Evolutionary conservation across 1,140 invertebrate genomes (phyloP).

Genomic region (Procambarus virginalis): DNA sequence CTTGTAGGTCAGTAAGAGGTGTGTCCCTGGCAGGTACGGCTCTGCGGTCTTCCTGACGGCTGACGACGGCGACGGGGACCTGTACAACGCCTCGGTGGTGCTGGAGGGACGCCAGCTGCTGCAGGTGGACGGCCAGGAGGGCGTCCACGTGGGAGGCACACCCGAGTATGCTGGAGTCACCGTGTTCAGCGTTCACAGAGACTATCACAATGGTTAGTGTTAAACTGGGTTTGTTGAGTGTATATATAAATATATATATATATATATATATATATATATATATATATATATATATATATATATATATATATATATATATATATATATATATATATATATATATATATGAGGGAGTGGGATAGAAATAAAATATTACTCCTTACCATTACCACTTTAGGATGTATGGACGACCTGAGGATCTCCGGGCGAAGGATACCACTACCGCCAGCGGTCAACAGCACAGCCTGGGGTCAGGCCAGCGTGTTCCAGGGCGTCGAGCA

Average conservation of each 20-base stretch:
- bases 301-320: too few species aligned
- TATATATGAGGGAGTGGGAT: not conserved
- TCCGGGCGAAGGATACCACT: constrained; percentile 93
- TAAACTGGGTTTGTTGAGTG: too few species aligned
- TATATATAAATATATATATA: too few species aligned
- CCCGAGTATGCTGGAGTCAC: constrained; percentile 93
- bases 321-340: too few species aligned
- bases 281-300: too few species aligned
- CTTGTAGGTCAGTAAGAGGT: not conserved
- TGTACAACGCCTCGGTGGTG: constrained; percentile 92
- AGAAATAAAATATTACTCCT: not conserved
- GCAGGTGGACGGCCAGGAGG: constrained; percentile 93
- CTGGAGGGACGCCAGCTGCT: constrained; percentile 94
- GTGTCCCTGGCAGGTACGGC: constrained; percentile 18
- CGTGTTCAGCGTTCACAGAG: constrained; percentile 93
- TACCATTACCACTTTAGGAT: constrained; percentile 77
- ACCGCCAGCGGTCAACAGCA: constrained; percentile 93
- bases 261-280: too few species aligned
- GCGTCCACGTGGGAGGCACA: constrained; percentile 94
- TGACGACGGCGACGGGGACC: constrained; percentile 17
- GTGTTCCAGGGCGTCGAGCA: constrained; percentile 91
- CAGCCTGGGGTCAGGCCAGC: constrained; percentile 94
- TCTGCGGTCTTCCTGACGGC: constrained; percentile 1
- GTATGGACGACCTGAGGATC: constrained; percentile 87
- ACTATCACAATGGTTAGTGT: constrained; percentile 89